Evolutionary conservation across 2,797 vertebrate species (phyloP).

Genomic region (Syncerus caffer): DNA sequence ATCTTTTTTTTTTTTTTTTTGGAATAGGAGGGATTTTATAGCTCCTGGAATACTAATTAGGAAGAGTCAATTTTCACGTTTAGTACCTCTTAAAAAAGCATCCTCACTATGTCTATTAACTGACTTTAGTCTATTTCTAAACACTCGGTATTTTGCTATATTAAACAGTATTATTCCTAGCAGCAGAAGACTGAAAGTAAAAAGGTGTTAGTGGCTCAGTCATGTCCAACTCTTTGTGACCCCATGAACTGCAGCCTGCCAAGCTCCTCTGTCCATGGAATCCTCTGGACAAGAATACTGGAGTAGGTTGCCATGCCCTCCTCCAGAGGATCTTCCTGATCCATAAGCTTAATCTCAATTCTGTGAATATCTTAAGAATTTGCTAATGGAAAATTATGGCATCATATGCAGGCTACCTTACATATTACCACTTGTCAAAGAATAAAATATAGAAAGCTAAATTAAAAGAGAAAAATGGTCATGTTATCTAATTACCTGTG

Average conservation of each 20-base stretch:
- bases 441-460: constrained; percentile 50
- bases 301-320: neutral
- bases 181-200: neutral
- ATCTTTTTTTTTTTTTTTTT: neutral
- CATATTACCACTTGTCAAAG: constrained; percentile 11
- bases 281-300: neutral
- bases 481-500: constrained; percentile 47
- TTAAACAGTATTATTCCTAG: neutral
- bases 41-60: neutral
- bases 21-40: neutral
- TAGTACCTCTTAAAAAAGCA: neutral
- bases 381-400: constrained; percentile 24
- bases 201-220: neutral
- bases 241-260: neutral
- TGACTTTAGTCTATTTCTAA: neutral
- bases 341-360: neutral
- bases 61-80: neutral
- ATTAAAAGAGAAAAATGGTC: constrained; percentile 52
- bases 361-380: neutral
- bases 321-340: neutral
- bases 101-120: neutral
- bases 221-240: neutral
- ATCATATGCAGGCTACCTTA: neutral
- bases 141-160: neutral
- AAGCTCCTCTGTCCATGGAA: neutral